Conservation (phyloP, 2,888 invertebrate genomes). For the Balanococcus diminutus region DNA sequence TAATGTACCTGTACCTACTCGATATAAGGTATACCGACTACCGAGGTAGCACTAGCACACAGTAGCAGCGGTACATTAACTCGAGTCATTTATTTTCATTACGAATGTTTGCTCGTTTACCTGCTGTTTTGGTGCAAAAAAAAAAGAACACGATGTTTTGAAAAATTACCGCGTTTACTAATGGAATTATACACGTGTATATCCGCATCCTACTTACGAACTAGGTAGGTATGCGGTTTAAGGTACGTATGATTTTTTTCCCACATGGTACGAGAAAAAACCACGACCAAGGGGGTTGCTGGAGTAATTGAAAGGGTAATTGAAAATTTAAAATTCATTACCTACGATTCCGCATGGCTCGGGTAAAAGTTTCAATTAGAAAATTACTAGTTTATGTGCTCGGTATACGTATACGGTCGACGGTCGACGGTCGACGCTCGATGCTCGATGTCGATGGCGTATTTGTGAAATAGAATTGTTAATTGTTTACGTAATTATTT, state of each 20-base stretch:
- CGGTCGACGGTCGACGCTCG: neutral
- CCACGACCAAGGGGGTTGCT: neutral
- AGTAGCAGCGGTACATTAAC: neutral
- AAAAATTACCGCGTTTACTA: constrained; percentile 15
- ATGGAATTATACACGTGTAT: constrained; percentile 20
- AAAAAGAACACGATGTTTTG: neutral
- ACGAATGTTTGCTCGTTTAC: neutral
- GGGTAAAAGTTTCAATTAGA: constrained; percentile 8
- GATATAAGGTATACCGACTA: too few species aligned
- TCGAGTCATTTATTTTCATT: constrained; percentile 41
- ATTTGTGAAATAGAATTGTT: constrained; percentile 31
- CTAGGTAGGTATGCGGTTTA: neutral
- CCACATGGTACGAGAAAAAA: neutral
- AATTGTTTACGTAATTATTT: constrained; percentile 40
- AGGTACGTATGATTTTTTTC: neutral
- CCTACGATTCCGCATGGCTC: neutral
- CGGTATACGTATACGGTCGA: neutral
- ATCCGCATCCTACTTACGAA: neutral
- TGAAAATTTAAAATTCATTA: constrained; percentile 11
- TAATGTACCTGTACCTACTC: neutral
- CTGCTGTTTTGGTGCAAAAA: neutral
- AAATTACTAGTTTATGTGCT: constrained; percentile 21
- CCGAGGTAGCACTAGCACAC: neutral
- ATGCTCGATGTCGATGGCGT: neutral
- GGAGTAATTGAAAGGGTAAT: neutral